These are phyloP conservation scores for Plebejus melissa DNA, from an alignment of 2,888 invertebrate genomes.

Conservation along the genomic window DNA sequence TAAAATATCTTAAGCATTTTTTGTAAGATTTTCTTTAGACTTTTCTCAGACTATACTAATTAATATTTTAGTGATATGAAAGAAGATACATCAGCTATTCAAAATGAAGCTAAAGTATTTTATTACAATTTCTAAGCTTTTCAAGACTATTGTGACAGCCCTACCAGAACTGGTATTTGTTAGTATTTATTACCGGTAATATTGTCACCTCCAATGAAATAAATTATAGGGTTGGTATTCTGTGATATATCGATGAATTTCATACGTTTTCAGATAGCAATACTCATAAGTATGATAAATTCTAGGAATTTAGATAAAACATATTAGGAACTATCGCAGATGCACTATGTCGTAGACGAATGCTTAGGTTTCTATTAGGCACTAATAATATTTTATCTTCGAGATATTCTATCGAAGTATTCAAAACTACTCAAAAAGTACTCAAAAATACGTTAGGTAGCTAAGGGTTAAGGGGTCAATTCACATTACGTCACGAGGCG, in stretches of 20 bases:
- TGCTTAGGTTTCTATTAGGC: background rate
- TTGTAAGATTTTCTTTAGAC: too few relatives aligned
- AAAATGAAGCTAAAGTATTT: too few relatives aligned
- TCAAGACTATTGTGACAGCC: slow-evolving; percentile 21
- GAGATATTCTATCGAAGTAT: background rate
- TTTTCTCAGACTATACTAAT: too few relatives aligned
- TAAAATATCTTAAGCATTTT: too few relatives aligned
- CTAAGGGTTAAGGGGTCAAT: background rate
- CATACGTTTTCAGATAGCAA: slow-evolving; percentile 20
- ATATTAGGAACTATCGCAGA: slow-evolving; percentile 7
- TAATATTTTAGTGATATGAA: too few relatives aligned
- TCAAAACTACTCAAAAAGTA: background rate
- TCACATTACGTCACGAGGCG: too few relatives aligned
- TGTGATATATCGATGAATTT: slow-evolving; percentile 15
- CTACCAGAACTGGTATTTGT: slow-evolving; percentile 32
- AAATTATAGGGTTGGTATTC: slow-evolving; percentile 19
- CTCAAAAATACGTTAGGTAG: too few relatives aligned
- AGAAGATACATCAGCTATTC: too few relatives aligned
- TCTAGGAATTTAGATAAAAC: slow-evolving; percentile 1
- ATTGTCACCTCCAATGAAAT: slow-evolving; percentile 25
- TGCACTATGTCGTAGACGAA: background rate
- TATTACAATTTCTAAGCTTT: background rate
- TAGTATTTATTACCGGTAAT: slow-evolving; percentile 30
- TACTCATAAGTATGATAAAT: slow-evolving; percentile 18
- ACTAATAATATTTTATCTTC: background rate